Conservation (phyloP, 2,797 vertebrate species). For the Sorex maritimensis region DNA sequence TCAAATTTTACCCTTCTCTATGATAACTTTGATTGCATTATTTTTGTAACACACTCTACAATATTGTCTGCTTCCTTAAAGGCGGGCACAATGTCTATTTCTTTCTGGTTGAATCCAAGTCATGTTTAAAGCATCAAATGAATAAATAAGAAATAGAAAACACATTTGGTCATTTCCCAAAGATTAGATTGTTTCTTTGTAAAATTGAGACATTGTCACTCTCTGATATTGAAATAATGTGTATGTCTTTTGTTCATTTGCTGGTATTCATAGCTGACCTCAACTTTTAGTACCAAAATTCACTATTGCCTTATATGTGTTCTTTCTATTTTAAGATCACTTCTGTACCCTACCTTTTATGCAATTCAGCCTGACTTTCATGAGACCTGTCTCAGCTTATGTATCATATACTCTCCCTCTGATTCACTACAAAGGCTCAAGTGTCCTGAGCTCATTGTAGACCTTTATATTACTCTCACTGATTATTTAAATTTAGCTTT, state of each 20-base stretch:
- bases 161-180: background rate
- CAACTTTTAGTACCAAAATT: conserved; percentile 31
- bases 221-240: background rate
- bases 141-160: conserved; percentile 6
- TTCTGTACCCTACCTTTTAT: background rate
- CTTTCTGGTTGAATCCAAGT: background rate
- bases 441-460: background rate
- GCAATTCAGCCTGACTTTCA: background rate
- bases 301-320: background rate
- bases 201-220: background rate
- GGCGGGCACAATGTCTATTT: background rate
- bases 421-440: background rate
- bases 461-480: background rate
- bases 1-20: background rate
- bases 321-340: background rate
- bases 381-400: background rate
- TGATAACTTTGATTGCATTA: background rate
- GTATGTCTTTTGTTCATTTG: background rate
- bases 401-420: background rate
- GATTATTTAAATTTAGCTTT: background rate
- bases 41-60: background rate
- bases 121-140: background rate
- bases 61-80: background rate
- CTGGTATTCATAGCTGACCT: background rate
- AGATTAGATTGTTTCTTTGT: background rate